Evolutionary conservation across 2,888 invertebrate genomes (phyloP), one percentile per base, ranked within the genome.

Genomic region (Azorinus chamasolen): DNA sequence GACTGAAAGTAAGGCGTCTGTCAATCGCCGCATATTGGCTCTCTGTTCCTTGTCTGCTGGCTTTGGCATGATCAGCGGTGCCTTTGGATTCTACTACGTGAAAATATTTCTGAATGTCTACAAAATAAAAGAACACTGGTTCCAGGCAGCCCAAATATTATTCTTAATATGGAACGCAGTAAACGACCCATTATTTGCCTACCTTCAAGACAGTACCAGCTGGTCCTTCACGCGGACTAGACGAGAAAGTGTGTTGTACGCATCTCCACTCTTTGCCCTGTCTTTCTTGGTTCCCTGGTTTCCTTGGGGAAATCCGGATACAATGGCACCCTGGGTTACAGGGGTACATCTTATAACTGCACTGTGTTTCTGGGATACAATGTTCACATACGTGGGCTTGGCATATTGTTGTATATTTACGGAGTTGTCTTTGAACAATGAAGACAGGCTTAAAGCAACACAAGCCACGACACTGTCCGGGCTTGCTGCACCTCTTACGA

Each of bases 151-250:
- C 0, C 93, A 94, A 80, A 83, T 88, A 0, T 80, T 94, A 10
- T 93, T 92, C 76, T 84, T 94, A 87, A 68, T 94, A 5, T 94
- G 94, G 94, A 94, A 94, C 81, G 93, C 94, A 0, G 77, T 94
- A 25, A 94, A 94, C 74, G 94, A 94, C 70, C 94, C 94, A 0
- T 74, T 94, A 41, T 94, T 94, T 81, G 94, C 93, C 8, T 93
- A 93, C 72, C 73, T 88, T 2, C 92, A 91, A 66, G 92, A 92
- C 79, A 89, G 86, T 25, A 83, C 85, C 24, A 82, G 78, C 14
- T 88, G 69, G 41, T 58, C 74, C 25, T 92, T 93, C 87, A 88
- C 93, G 16, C 89, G 87, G 57, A 91, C 89, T 25, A 89, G 94
- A 4, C 84, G 93, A 10, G 87, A 89, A 45, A 91, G 93, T 48